phyloP scores from a whole-genome alignment of 2,888 invertebrate species.

The Drosophila vallismaia region DNA sequence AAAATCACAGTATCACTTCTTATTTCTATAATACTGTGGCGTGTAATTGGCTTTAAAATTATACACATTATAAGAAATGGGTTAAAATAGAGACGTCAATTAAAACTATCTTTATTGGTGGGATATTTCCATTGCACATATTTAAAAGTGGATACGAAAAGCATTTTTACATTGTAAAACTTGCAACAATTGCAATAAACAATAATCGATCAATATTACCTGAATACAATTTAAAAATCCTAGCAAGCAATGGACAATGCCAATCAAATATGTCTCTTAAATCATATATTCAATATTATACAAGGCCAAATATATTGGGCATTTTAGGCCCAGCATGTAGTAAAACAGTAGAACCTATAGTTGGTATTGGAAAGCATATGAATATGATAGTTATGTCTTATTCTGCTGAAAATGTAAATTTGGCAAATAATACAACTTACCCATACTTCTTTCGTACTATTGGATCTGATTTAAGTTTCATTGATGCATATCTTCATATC shows the following conservation, averaged over 20 bases:
- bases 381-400: too few relatives aligned
- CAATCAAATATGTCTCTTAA: conserved; percentile 90
- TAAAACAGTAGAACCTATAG: too few relatives aligned
- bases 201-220: conserved; percentile 85
- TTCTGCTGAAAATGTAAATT: too few relatives aligned
- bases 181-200: conserved; percentile 88
- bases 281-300: conserved; percentile 88
- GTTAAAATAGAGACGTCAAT: conserved; percentile 62
- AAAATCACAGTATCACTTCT: conserved; percentile 5
- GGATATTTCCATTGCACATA: conserved; percentile 87
- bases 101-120: conserved; percentile 72
- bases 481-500: too few relatives aligned
- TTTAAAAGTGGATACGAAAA: conserved; percentile 85
- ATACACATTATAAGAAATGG: conserved; percentile 84
- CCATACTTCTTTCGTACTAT: too few relatives aligned
- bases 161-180: conserved; percentile 85
- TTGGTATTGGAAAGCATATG: too few relatives aligned
- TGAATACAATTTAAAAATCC: conserved; percentile 86
- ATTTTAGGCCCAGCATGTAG: too few relatives aligned
- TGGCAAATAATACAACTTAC: too few relatives aligned
- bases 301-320: too few relatives aligned
- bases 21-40: conserved; percentile 83
- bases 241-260: conserved; percentile 88
- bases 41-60: conserved; percentile 87
- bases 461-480: too few relatives aligned